phyloP scores from a whole-genome alignment of 2,113 vertebrate genomes.

The Meles meles region DNA sequence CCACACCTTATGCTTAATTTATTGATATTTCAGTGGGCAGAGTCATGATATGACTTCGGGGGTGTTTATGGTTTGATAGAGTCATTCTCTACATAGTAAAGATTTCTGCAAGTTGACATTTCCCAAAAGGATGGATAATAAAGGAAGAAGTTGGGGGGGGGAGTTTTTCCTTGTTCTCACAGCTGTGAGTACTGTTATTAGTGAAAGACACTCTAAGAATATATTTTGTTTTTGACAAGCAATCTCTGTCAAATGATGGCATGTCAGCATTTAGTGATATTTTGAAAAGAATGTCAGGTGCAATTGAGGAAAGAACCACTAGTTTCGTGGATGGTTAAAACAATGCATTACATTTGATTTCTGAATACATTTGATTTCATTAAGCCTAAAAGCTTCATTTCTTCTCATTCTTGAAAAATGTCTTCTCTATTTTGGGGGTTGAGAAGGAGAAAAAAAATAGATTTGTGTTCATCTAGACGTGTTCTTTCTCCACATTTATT shows the following conservation, averaged over 20 bases:
- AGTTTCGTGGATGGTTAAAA: conserved; percentile 68
- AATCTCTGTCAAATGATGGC: conserved; percentile 29
- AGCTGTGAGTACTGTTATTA: not conserved
- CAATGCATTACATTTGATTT: conserved; percentile 67
- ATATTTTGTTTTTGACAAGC: conserved; percentile 54
- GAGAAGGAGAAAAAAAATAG: not conserved
- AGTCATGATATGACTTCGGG: not conserved
- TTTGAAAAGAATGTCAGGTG: conserved; percentile 60
- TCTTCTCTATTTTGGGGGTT: not conserved
- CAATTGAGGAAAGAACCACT: conserved; percentile 54
- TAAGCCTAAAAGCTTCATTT: conserved; percentile 8
- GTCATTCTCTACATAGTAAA: conserved; percentile 33
- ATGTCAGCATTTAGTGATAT: conserved; percentile 48
- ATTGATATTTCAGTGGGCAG: not conserved
- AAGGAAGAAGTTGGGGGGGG: not conserved
- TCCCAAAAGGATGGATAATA: not conserved
- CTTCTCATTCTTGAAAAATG: not conserved
- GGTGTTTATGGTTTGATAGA: not conserved
- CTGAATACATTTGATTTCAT: conserved; percentile 58
- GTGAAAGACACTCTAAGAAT: conserved; percentile 40
- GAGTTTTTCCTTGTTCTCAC: not conserved
- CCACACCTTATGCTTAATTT: not conserved
- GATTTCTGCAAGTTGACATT: conserved; percentile 50
- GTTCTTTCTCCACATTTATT: not conserved
- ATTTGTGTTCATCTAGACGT: not conserved